phyloP scores from a whole-genome alignment of 2,113 vertebrate genomes.

The Formicarius rufipectus region DNA sequence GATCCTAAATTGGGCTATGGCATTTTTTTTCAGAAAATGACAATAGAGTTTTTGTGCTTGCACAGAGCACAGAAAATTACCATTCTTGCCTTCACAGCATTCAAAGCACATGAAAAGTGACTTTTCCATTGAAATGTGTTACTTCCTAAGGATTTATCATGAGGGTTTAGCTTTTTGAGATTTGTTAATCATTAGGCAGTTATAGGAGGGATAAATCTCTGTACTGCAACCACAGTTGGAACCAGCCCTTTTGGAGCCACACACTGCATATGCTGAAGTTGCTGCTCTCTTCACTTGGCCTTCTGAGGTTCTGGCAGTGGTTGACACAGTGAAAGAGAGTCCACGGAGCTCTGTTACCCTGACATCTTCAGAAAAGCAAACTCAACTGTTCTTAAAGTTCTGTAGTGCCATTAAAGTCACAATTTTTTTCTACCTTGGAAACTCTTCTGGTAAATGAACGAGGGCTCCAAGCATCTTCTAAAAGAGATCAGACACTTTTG shows the following conservation, averaged over 20 bases:
- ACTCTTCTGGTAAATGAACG: background rate
- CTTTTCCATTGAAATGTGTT: background rate
- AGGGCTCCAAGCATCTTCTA: background rate
- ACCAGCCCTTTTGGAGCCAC: background rate
- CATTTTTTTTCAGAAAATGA: background rate
- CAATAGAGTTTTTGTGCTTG: background rate
- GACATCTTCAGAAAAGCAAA: background rate
- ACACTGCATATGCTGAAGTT: background rate
- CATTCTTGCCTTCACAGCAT: background rate
- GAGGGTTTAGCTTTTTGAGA: background rate
- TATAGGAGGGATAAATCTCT: background rate
- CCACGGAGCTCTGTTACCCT: too few relatives aligned
- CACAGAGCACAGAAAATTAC: background rate
- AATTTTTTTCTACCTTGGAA: background rate
- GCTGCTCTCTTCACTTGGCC: background rate
- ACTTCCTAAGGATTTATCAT: background rate
- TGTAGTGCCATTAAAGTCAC: background rate
- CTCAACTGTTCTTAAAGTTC: background rate
- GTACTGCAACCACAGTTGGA: background rate
- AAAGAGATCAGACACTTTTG: background rate
- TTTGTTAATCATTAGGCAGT: background rate
- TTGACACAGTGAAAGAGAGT: too few relatives aligned
- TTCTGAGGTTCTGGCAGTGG: background rate
- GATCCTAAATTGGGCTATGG: background rate
- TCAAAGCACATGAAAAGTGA: background rate